Evolutionary conservation across 2,113 vertebrate species (phyloP).

Genomic region (Periophthalmodon schlosseri): DNA sequence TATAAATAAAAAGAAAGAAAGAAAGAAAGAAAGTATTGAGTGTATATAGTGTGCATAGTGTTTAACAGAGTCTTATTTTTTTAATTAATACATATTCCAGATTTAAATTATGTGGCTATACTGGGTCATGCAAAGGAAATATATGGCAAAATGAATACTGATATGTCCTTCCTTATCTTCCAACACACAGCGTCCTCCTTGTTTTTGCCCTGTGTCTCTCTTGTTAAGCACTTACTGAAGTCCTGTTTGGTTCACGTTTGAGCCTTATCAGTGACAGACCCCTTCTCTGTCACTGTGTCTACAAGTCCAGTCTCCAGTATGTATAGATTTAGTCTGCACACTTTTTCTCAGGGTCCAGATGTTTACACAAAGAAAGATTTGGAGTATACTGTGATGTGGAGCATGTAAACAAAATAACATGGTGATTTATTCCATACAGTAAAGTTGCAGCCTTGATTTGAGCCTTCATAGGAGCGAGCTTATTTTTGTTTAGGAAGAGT

Average conservation of each 20-base stretch:
- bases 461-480: conserved; percentile 21
- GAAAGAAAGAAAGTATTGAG: no score
- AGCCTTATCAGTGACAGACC: conserved; percentile 37
- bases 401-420: conserved; percentile 45
- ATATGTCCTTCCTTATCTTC: neutral
- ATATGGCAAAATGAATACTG: neutral
- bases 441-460: conserved; percentile 26
- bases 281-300: conserved; percentile 14
- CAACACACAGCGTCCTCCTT: neutral
- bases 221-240: conserved; percentile 3
- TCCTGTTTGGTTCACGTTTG: conserved; percentile 26
- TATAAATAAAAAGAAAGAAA: no score
- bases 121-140: neutral
- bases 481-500: conserved; percentile 39
- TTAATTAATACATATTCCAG: no score
- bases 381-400: conserved; percentile 49
- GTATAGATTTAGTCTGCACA: conserved; percentile 57
- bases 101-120: neutral
- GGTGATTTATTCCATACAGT: conserved; percentile 49
- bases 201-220: neutral
- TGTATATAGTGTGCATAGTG: neutral
- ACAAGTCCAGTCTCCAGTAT: conserved; percentile 49
- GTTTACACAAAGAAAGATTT: conserved; percentile 61
- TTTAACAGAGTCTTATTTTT: neutral
- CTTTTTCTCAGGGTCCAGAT: conserved; percentile 54